Conservation (phyloP, 1,140 invertebrate genomes). For the Bicyclus anynana region DNA sequence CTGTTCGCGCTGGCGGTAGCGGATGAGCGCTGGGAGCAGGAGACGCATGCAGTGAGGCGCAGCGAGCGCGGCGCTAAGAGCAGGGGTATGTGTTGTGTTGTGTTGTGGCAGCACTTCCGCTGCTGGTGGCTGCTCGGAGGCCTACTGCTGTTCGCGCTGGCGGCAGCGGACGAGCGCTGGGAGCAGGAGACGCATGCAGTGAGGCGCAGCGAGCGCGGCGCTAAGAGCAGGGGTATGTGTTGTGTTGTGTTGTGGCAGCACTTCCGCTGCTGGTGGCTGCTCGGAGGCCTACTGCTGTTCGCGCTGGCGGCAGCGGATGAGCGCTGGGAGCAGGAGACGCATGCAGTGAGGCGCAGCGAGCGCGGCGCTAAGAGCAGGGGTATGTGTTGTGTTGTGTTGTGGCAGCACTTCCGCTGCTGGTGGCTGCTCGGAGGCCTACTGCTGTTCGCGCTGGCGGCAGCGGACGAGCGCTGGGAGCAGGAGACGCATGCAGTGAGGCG, state of each 20-base stretch:
- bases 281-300: slow-evolving; percentile 66
- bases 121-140: slow-evolving; percentile 66
- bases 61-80: slow-evolving; percentile 86
- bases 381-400: slow-evolving; percentile 34
- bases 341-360: slow-evolving; percentile 85
- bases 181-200: slow-evolving; percentile 88
- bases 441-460: no score
- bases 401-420: no score
- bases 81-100: slow-evolving; percentile 68
- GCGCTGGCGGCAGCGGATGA: slow-evolving; percentile 71
- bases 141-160: slow-evolving; percentile 66
- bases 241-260: slow-evolving; percentile 37
- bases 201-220: slow-evolving; percentile 84
- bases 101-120: slow-evolving; percentile 50
- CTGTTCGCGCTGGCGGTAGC: slow-evolving; percentile 64
- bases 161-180: slow-evolving; percentile 76
- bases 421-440: no score
- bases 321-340: slow-evolving; percentile 85
- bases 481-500: no score
- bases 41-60: slow-evolving; percentile 86
- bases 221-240: slow-evolving; percentile 81
- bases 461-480: no score
- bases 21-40: slow-evolving; percentile 82
- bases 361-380: slow-evolving; percentile 86
- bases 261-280: slow-evolving; percentile 61